A percentile compares a stretch with the other conserved stretches of the same genome.
Evolutionary conservation across 2,113 vertebrate genomes (phyloP).

Genomic region (Ictalurus furcatus): DNA sequence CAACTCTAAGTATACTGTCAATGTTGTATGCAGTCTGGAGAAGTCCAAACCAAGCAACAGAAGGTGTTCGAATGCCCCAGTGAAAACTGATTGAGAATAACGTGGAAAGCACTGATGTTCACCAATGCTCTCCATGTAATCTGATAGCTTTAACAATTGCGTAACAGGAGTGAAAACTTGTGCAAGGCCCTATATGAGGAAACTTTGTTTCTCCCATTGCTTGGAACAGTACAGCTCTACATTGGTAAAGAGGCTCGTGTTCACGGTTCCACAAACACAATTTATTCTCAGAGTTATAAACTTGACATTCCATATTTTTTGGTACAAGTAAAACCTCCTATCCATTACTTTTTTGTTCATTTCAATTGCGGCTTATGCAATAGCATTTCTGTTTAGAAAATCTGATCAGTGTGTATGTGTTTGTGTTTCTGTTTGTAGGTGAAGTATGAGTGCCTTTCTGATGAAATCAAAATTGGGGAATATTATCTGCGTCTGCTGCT

Average conservation of each 20-base stretch:
- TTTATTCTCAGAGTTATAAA: not conserved
- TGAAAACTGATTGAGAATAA: not conserved
- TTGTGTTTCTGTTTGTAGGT: conserved; percentile 77
- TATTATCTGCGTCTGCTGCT: conserved; percentile 94
- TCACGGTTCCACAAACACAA: not conserved
- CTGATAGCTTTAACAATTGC: no score
- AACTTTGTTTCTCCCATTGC: not conserved
- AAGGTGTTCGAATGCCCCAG: not conserved
- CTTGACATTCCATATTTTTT: not conserved
- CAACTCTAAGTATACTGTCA: not conserved
- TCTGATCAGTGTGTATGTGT: not conserved
- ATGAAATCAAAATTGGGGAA: conserved; percentile 98
- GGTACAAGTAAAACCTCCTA: not conserved
- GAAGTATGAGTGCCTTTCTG: conserved; percentile 95
- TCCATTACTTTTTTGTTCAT: not conserved
- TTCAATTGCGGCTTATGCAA: not conserved
- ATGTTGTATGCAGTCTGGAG: not conserved
- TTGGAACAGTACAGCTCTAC: not conserved
- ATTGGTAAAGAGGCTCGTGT: not conserved
- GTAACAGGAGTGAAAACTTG: no score
- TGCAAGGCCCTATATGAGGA: not conserved
- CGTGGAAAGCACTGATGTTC: not conserved
- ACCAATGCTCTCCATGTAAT: not conserved
- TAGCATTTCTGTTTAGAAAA: not conserved
- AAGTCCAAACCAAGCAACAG: not conserved